Conservation (phyloP, 64 coral and sea anemone genomes). For the Montipora sp. region DNA sequence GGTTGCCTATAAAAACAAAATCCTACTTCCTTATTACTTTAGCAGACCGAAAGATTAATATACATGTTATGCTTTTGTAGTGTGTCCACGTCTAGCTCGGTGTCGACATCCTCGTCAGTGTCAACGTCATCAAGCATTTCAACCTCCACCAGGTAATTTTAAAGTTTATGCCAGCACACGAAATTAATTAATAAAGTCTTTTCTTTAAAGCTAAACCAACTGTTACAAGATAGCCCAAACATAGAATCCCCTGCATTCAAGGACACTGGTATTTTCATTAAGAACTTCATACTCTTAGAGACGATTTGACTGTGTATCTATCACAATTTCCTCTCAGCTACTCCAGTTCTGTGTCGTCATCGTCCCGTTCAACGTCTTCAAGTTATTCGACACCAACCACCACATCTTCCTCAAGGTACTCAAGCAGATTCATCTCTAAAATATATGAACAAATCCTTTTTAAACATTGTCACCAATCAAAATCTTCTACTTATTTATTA, state of each 20-base stretch:
- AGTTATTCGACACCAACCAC: not conserved
- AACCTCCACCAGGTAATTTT: not conserved
- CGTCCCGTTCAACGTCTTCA: too few species aligned
- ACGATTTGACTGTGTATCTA: too few species aligned
- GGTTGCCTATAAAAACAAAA: too few species aligned
- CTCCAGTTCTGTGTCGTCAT: too few species aligned
- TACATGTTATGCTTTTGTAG: not conserved
- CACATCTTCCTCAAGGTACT: not conserved
- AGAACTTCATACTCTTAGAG: too few species aligned
- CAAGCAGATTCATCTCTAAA: not conserved
- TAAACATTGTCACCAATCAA: too few species aligned
- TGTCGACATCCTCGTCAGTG: not conserved
- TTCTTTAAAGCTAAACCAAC: not conserved
- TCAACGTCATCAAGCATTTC: not conserved
- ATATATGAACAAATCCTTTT: not conserved
- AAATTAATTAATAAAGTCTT: not conserved
- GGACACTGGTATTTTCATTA: not conserved
- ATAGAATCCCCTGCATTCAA: not conserved
- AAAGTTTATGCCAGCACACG: not conserved
- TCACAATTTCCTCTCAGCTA: too few species aligned
- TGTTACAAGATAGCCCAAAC: not conserved
- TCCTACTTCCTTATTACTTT: too few species aligned
- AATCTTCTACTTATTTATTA: too few species aligned
- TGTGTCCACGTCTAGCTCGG: slow-evolving; percentile 10
- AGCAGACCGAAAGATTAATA: too few species aligned